These are phyloP conservation scores for Nothoprocta pentlandii DNA, from an alignment of 2,113 vertebrate genomes.

Conservation along the genomic window DNA sequence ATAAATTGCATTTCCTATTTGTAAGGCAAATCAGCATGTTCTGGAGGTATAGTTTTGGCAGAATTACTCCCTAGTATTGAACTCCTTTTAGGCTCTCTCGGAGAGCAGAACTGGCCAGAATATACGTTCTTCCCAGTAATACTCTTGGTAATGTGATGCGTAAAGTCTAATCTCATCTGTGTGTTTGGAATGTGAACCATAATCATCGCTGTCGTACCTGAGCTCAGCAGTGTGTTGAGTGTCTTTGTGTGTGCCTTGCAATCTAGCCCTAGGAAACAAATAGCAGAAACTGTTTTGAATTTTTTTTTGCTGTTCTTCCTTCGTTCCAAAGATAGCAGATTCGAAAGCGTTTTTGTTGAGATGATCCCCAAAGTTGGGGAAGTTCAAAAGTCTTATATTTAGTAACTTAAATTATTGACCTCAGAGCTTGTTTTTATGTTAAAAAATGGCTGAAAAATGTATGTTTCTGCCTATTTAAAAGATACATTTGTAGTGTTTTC, in stretches of 20 bases:
- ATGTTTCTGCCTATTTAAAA: background rate
- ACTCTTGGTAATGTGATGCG: background rate
- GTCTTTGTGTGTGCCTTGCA: background rate
- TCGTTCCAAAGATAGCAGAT: constrained; percentile 43
- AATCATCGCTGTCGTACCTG: background rate
- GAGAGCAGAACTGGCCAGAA: background rate
- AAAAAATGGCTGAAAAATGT: background rate
- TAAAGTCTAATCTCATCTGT: background rate
- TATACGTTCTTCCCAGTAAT: background rate
- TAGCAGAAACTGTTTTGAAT: constrained; percentile 12
- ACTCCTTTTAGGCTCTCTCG: background rate
- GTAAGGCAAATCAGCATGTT: background rate
- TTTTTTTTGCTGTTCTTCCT: background rate
- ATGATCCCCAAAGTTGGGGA: background rate
- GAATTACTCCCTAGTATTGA: background rate
- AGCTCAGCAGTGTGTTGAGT: background rate
- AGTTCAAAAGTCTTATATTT: constrained; percentile 18
- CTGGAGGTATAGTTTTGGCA: background rate
- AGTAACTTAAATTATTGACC: background rate
- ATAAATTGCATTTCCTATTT: background rate
- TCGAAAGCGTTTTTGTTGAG: background rate
- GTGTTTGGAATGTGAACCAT: background rate
- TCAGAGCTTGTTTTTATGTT: background rate
- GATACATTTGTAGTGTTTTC: background rate
- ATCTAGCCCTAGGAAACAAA: constrained; percentile 32